These are phyloP conservation scores for Astyanax mexicanus DNA, from an alignment of 2,797 vertebrate genomes.

Conservation along the genomic window DNA sequence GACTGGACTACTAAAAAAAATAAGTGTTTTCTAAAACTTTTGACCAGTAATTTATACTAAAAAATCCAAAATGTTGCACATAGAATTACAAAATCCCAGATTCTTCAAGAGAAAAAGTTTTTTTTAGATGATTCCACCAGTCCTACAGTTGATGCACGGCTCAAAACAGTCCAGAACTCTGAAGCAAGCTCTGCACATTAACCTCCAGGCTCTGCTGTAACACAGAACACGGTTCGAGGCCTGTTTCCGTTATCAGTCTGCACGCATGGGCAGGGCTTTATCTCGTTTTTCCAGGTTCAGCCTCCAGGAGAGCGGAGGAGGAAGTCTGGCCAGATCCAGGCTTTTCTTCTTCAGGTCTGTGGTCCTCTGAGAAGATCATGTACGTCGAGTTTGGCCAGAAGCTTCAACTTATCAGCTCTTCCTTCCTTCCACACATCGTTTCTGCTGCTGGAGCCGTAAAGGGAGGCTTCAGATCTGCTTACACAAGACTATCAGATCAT, in stretches of 20 bases:
- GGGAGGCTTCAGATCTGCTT: constrained; percentile 9
- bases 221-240: background rate
- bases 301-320: background rate
- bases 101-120: background rate
- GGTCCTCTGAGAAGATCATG: constrained; percentile 30
- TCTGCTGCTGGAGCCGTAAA: constrained; percentile 45
- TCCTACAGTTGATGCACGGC: background rate
- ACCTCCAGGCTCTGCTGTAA: background rate
- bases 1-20: no score
- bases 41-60: no score
- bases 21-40: no score
- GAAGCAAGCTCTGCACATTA: background rate
- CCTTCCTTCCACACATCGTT: constrained; percentile 29
- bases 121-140: background rate
- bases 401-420: constrained; percentile 31
- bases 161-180: background rate
- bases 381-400: constrained; percentile 25
- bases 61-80: background rate
- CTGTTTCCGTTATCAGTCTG: constrained; percentile 8
- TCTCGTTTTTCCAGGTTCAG: background rate
- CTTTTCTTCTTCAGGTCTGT: constrained; percentile 17
- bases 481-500: constrained; percentile 16
- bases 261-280: background rate
- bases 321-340: background rate
- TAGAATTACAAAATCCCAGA: background rate